These are phyloP conservation scores for Metopolophium dirhodum DNA, from an alignment of 1,140 invertebrate genomes.

Conservation along the genomic window DNA sequence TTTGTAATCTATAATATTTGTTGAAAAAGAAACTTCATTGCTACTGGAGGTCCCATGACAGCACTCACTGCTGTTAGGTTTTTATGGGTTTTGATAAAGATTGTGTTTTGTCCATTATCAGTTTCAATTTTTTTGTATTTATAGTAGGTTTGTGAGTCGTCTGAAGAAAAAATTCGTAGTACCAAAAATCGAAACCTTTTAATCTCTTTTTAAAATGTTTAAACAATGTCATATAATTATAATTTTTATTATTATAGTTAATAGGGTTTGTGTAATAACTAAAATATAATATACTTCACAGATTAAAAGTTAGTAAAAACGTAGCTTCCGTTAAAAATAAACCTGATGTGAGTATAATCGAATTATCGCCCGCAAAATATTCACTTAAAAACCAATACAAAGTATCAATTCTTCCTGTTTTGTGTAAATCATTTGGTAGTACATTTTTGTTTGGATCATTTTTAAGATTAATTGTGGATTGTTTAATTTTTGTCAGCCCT, in stretches of 20 bases:
- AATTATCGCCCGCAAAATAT: slow-evolving; percentile 68
- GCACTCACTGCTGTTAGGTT: no score
- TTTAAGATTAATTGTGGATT: slow-evolving; percentile 83
- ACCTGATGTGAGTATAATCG: slow-evolving; percentile 72
- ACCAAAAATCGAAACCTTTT: no score
- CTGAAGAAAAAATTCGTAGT: no score
- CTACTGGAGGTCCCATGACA: no score
- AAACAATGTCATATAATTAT: not conserved
- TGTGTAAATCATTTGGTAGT: slow-evolving; percentile 81
- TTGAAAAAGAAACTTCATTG: no score
- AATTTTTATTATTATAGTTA: not conserved
- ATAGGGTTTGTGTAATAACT: not conserved
- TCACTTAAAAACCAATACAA: slow-evolving; percentile 64
- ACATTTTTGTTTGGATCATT: slow-evolving; percentile 82
- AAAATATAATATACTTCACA: not conserved
- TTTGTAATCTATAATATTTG: no score
- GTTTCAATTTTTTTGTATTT: no score
- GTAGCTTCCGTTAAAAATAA: slow-evolving; percentile 68
- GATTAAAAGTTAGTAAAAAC: slow-evolving; percentile 20
- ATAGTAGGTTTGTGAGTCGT: no score
- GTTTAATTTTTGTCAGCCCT: slow-evolving; percentile 87
- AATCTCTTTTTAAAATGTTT: not conserved
- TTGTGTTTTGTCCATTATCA: no score
- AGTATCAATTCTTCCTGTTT: slow-evolving; percentile 77
- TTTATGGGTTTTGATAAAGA: no score